A percentile compares a stretch with the other conserved stretches of the same genome.
Conservation (phyloP, 1,140 invertebrate species). For the Mercenaria mercenaria region DNA sequence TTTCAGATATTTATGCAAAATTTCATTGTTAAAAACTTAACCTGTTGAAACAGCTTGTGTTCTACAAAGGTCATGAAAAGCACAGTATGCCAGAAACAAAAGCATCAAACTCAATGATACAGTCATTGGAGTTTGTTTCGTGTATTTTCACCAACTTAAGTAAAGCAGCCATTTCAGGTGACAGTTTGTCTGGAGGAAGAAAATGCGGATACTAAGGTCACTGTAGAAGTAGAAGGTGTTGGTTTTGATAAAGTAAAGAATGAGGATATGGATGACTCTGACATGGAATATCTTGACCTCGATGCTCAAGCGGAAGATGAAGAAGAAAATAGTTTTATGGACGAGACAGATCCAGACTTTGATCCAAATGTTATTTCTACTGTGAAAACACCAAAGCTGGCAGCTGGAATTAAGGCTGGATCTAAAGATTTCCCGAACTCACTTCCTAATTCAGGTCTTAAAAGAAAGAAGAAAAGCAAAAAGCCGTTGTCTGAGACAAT, state of each 20-base stretch:
- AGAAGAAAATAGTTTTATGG: neutral
- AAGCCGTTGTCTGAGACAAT: constrained; percentile 52
- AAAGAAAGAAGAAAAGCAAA: constrained; percentile 27
- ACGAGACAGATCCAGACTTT: neutral
- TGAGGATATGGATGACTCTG: constrained; percentile 52
- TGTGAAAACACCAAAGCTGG: neutral
- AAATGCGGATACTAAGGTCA: neutral
- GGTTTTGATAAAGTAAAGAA: neutral
- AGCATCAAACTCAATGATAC: neutral
- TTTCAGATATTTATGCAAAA: neutral
- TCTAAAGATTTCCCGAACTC: too few species aligned
- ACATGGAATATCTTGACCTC: constrained; percentile 41
- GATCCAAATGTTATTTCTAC: neutral
- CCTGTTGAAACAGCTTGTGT: neutral
- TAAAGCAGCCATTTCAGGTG: neutral
- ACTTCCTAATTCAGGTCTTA: neutral
- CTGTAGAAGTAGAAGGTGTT: neutral
- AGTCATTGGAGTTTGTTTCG: neutral
- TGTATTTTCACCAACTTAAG: neutral
- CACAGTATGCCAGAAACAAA: constrained; percentile 28
- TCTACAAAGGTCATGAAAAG: constrained; percentile 37
- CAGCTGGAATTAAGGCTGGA: neutral
- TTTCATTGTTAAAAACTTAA: constrained; percentile 28
- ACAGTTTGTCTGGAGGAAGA: neutral
- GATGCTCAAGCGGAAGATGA: constrained; percentile 13